Evolutionary conservation across 1,140 invertebrate genomes (phyloP).

Genomic region (Pemphigus obesinymphae): DNA sequence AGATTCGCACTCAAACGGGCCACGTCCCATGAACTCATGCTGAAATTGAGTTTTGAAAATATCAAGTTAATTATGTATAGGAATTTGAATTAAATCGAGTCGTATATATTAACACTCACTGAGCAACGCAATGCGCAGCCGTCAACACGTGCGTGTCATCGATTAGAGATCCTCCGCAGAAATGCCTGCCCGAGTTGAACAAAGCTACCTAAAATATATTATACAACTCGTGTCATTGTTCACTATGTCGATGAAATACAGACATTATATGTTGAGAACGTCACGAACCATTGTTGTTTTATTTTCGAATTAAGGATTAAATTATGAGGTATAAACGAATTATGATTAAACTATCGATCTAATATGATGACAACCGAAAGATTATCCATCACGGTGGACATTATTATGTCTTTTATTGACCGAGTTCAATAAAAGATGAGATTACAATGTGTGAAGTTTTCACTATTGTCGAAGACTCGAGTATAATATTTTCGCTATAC

Average conservation of each 20-base stretch:
- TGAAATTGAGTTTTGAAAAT: slow-evolving; percentile 51
- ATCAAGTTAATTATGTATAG: too few relatives aligned
- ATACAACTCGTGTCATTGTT: background rate
- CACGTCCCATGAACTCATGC: slow-evolving; percentile 84
- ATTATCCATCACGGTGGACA: background rate
- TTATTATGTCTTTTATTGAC: too few relatives aligned
- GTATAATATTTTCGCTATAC: background rate
- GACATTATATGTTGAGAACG: too few relatives aligned
- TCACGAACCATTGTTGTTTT: background rate
- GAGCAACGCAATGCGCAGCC: slow-evolving; percentile 85
- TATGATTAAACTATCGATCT: background rate
- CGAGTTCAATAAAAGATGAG: background rate
- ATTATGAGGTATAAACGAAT: background rate
- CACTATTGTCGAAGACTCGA: background rate
- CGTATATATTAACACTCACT: slow-evolving; percentile 59
- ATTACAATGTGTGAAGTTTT: background rate
- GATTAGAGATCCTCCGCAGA: slow-evolving; percentile 85
- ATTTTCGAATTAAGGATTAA: background rate
- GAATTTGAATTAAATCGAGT: background rate
- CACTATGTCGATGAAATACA: background rate
- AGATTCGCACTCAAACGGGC: slow-evolving; percentile 71
- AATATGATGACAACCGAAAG: background rate
- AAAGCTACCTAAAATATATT: slow-evolving; percentile 58
- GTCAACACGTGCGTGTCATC: slow-evolving; percentile 76
- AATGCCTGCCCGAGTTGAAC: slow-evolving; percentile 76